phyloP scores from a whole-genome alignment of 1,140 invertebrate genomes.

The Rhyacophila brunnea region DNA sequence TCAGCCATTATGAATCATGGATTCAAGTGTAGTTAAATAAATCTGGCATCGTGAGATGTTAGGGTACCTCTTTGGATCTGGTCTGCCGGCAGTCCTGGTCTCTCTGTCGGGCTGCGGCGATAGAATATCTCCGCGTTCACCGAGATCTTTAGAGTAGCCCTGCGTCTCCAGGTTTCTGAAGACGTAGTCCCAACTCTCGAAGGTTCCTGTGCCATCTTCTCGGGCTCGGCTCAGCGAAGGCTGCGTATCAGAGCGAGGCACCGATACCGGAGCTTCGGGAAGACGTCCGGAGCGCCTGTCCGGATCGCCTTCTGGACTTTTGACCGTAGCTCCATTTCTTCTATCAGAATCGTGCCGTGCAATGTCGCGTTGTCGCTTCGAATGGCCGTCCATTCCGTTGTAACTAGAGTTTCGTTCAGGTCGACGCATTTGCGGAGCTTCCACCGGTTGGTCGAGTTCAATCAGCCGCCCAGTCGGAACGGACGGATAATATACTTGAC shows the following conservation, averaged over 20 bases:
- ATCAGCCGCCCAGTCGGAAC: constrained; percentile 68
- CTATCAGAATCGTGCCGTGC: not conserved
- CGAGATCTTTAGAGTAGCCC: constrained; percentile 68
- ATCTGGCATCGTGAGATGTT: no score
- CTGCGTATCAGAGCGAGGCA: constrained; percentile 50
- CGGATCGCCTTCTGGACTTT: no score
- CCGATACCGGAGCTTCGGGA: constrained; percentile 36
- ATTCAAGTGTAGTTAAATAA: no score
- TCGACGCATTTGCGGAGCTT: not conserved
- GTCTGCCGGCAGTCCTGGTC: constrained; percentile 47
- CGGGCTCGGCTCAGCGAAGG: constrained; percentile 50
- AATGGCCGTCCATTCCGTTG: constrained; percentile 5
- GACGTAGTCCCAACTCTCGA: constrained; percentile 77
- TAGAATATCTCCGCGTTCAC: constrained; percentile 61
- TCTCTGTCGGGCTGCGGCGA: constrained; percentile 45
- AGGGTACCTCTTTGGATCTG: constrained; percentile 44
- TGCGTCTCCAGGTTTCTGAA: constrained; percentile 72
- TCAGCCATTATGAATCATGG: no score
- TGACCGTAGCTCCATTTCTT: no score
- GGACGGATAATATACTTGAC: constrained; percentile 42
- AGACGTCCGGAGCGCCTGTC: no score
- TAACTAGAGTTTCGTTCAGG: not conserved
- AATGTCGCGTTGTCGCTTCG: not conserved
- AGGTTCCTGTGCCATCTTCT: constrained; percentile 61
- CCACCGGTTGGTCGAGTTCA: constrained; percentile 63